Conservation (phyloP, 2,888 invertebrate species). For the Cantharis rustica region DNA sequence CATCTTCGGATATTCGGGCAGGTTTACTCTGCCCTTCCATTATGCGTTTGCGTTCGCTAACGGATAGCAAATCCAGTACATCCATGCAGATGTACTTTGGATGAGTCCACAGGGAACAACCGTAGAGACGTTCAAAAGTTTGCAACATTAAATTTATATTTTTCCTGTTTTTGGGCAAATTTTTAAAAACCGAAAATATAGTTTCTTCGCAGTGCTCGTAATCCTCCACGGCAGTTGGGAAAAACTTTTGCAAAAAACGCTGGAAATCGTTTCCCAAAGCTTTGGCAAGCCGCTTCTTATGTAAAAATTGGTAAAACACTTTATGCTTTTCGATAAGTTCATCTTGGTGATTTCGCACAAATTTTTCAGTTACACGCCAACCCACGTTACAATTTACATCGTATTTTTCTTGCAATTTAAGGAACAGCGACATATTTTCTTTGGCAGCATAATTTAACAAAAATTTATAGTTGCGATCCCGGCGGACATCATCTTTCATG, state of each 20-base stretch:
- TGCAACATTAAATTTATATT: background rate
- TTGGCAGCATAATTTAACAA: constrained; percentile 8
- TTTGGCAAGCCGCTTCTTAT: constrained; percentile 8
- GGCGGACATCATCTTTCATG: background rate
- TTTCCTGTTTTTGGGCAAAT: background rate
- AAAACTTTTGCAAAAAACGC: constrained; percentile 12
- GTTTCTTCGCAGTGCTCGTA: background rate
- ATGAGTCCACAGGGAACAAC: background rate
- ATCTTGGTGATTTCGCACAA: constrained; percentile 11
- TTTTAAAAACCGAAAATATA: constrained; percentile 2
- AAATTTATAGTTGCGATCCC: background rate
- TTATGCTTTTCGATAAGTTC: constrained; percentile 9
- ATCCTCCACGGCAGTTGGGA: constrained; percentile 4
- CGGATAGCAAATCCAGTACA: constrained; percentile 3
- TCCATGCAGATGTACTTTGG: background rate
- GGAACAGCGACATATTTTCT: constrained; percentile 13
- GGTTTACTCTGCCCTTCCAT: background rate
- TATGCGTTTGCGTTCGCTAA: background rate
- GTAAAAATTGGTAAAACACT: constrained; percentile 4
- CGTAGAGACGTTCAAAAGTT: background rate
- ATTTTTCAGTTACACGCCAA: constrained; percentile 18
- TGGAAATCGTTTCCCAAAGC: constrained; percentile 10
- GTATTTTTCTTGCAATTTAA: constrained; percentile 16
- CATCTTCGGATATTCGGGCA: background rate
- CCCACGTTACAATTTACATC: constrained; percentile 13